Conservation (phyloP, 2,797 vertebrate species). For the Chaetophractus vellerosus region DNA sequence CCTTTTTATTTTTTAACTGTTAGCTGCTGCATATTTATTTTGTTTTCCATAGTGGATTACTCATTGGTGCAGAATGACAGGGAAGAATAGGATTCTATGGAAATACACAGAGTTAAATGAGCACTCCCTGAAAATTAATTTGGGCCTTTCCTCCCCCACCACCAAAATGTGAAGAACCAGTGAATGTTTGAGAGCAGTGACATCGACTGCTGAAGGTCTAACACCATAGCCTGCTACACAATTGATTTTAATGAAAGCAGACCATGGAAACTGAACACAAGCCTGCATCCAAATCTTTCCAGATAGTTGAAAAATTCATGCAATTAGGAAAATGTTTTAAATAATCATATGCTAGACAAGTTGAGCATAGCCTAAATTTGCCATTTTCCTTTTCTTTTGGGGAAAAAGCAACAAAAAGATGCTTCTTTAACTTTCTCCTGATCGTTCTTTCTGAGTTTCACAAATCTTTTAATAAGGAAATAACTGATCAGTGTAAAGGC, state of each 20-base stretch:
- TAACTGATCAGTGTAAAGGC: slow-evolving; percentile 66
- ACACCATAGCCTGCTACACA: not conserved
- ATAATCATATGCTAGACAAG: slow-evolving; percentile 34
- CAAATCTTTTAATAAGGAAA: slow-evolving; percentile 79
- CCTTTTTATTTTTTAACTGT: slow-evolving; percentile 21
- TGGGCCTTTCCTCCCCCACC: not conserved
- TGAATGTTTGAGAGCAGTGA: not conserved
- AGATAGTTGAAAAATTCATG: slow-evolving; percentile 46
- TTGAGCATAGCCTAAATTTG: slow-evolving; percentile 37
- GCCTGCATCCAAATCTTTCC: slow-evolving; percentile 13
- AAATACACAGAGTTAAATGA: slow-evolving; percentile 3
- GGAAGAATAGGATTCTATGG: slow-evolving; percentile 51
- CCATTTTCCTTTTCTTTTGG: slow-evolving; percentile 53
- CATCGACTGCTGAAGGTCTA: not conserved
- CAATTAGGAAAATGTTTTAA: slow-evolving; percentile 41
- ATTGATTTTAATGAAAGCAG: slow-evolving; percentile 60
- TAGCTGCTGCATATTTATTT: slow-evolving; percentile 16
- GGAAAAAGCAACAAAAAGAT: slow-evolving; percentile 67
- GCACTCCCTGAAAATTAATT: not conserved
- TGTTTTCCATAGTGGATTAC: not conserved
- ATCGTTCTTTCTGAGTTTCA: not conserved
- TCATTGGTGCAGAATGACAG: not conserved
- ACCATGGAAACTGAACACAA: slow-evolving; percentile 30
- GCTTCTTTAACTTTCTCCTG: slow-evolving; percentile 64
- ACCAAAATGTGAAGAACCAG: not conserved